Evolutionary conservation across 2,888 invertebrate species (phyloP), one percentile per base, ranked within the genome.

Genomic region (Apodemia hepburni): DNA sequence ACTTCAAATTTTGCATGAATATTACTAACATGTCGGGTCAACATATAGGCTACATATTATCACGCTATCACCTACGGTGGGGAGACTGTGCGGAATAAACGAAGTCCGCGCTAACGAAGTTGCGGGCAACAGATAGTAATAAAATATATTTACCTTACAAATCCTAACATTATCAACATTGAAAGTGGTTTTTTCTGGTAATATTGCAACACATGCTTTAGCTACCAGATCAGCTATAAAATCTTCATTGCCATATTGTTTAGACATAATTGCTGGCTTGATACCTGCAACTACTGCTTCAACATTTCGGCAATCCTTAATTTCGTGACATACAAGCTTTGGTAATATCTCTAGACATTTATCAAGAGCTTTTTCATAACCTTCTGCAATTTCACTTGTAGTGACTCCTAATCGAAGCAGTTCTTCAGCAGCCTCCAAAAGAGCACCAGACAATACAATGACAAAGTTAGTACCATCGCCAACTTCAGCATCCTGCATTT

Each of bases 401-500:
- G 98, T 99, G 49, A 99, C 95, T 68, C 99, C 99, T 92, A 99
- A 93, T 70, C 97, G 95, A 47, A 99, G 90, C 11, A 99, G 92
- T 75, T 98, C 97, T 78, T 98, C 98, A 0, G 99, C 98, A 65
- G 95, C 94, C 84, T 98, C 97, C 8, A 99, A 91, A 18, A 99
- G 92, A 59, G 98, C 96, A 35, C 99, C 99, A 70, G 98, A 97
- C 62, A 99, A 93, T 11, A 99, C 96, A 59, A 99, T 95, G 8
- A 99, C 98, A 89, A 98, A 98, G 84, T 99, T 99, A 11, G 99
- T 99, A 64, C 99, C 99, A 93, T 99, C 99, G 6, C 99, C 99
- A 65, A 98, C 96, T 93, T 99, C 99, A 67, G 97, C 95, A 84
- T 99, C 99, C 88, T 99, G 99, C 97, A 99, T 99, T 86, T 99